These are phyloP conservation scores for Tribolium castaneum DNA, from an alignment of 1,140 invertebrate genomes.

Conservation along the genomic window DNA sequence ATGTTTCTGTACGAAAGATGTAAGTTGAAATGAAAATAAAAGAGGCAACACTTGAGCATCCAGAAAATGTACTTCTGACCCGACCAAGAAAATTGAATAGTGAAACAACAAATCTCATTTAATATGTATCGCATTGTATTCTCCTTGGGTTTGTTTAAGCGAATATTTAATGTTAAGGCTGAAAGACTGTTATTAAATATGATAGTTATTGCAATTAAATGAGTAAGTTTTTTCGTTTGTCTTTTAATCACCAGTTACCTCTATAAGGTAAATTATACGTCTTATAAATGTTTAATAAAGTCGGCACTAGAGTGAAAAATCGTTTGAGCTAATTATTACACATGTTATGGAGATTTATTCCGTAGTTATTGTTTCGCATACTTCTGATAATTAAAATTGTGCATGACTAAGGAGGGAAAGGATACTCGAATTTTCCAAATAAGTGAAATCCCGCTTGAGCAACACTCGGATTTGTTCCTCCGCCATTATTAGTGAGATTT, in stretches of 20 bases:
- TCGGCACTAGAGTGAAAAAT: constrained; percentile 9
- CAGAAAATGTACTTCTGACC: not conserved
- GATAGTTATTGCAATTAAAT: constrained; percentile 1
- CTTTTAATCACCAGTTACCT: not conserved
- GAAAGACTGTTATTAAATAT: not conserved
- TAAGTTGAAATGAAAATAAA: constrained; percentile 22
- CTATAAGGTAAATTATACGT: not conserved
- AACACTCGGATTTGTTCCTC: too few species aligned
- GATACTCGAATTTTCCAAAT: constrained; percentile 4
- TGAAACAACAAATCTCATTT: not conserved
- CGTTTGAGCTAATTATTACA: constrained; percentile 1
- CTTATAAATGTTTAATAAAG: not conserved
- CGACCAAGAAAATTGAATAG: not conserved
- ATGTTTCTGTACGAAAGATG: not conserved
- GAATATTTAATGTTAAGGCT: not conserved
- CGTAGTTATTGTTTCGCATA: constrained; percentile 9
- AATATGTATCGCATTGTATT: not conserved
- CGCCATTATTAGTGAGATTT: too few species aligned
- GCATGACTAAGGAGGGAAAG: constrained; percentile 10
- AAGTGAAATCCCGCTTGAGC: not conserved
- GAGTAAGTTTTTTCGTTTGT: not conserved
- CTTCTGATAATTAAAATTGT: constrained; percentile 6
- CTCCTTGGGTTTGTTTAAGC: not conserved
- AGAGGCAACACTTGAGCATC: not conserved
- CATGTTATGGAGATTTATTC: constrained; percentile 23